Percentiles rank a stretch among this genome's conserved stretches.
These are phyloP conservation scores for Loxodonta africana DNA, from an alignment of 2,113 vertebrate genomes.

Conservation along the genomic window DNA sequence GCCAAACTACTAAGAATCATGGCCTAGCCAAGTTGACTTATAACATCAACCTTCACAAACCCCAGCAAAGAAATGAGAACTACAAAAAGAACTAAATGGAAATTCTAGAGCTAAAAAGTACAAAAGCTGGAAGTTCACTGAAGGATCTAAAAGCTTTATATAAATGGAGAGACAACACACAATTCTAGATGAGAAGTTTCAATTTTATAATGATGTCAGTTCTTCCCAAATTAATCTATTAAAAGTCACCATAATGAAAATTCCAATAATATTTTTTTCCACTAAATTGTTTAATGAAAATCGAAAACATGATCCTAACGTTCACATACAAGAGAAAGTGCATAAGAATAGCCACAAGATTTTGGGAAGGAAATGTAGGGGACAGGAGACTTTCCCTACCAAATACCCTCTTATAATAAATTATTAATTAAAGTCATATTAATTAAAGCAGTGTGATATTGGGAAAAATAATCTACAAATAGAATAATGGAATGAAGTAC, in stretches of 20 bases:
- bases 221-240: neutral
- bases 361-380: neutral
- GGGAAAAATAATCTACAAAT: neutral
- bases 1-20: no score
- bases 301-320: neutral
- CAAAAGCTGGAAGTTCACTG: neutral
- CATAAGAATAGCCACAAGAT: neutral
- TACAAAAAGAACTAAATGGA: neutral
- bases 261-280: neutral
- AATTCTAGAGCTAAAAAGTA: neutral
- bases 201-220: neutral
- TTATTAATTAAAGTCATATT: neutral
- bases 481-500: neutral
- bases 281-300: neutral
- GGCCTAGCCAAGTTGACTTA: no score
- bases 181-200: neutral
- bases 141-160: neutral
- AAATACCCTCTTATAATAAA: neutral
- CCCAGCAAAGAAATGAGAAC: no score
- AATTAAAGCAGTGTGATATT: neutral
- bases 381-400: neutral
- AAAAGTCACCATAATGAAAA: neutral
- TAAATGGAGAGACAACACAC: neutral
- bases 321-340: neutral
- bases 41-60: no score